phyloP scores from a whole-genome alignment of 1,140 invertebrate genomes.

The Copidosoma floridanum region DNA sequence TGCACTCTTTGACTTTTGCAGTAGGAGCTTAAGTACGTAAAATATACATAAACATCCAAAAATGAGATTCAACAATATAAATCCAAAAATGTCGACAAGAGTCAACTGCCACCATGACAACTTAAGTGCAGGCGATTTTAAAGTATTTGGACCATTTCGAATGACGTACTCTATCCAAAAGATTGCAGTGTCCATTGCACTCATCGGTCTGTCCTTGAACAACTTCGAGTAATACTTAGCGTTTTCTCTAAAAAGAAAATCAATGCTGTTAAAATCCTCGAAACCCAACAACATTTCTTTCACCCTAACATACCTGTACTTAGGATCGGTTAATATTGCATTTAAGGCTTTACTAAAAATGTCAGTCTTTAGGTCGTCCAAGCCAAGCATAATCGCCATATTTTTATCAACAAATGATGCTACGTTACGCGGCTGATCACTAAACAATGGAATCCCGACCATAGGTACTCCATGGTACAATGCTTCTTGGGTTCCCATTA shows the following conservation, averaged over 20 bases:
- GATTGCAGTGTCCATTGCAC: conserved; percentile 55
- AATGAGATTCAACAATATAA: too few species aligned
- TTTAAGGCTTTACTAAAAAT: conserved; percentile 25
- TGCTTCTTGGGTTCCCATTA: conserved; percentile 65
- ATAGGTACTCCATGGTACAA: conserved; percentile 69
- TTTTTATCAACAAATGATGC: conserved; percentile 44
- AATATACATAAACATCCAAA: too few species aligned
- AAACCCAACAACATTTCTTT: too few species aligned
- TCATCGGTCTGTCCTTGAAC: conserved; percentile 51
- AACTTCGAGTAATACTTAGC: conserved; percentile 16
- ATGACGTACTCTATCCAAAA: conserved; percentile 61
- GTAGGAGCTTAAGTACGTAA: too few species aligned
- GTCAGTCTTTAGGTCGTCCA: conserved; percentile 24
- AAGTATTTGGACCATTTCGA: conserved; percentile 47
- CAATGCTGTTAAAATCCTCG: too few species aligned
- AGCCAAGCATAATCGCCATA: conserved; percentile 23
- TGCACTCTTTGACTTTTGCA: too few species aligned
- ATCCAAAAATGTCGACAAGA: conserved; percentile 40
- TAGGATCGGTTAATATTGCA: conserved; percentile 26
- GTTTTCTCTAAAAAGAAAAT: too few species aligned
- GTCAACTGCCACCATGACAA: conserved; percentile 38
- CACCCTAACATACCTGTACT: conserved; percentile 28
- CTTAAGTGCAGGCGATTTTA: conserved; percentile 33
- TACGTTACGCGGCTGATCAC: conserved; percentile 60
- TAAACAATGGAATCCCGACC: conserved; percentile 62